phyloP scores from a whole-genome alignment of 92 coral and sea anemone genomes.

The Porites divaricata region DNA sequence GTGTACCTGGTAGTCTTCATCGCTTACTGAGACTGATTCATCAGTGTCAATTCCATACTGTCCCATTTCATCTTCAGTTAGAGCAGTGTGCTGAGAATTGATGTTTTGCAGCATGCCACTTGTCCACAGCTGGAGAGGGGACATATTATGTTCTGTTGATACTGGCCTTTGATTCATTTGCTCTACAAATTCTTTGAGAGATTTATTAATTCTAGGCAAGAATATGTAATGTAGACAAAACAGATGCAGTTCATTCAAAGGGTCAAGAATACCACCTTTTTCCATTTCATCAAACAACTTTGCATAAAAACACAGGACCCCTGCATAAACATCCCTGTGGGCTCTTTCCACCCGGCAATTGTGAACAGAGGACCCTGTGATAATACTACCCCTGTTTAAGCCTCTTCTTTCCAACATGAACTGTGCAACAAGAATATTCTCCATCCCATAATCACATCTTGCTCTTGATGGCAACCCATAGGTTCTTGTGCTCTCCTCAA shows the following conservation, averaged over 20 bases:
- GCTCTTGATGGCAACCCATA: slow-evolving; percentile 62
- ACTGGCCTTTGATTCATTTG: neutral
- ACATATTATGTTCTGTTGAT: no score
- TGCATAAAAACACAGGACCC: slow-evolving; percentile 56
- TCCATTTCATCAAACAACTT: slow-evolving; percentile 47
- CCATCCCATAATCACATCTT: slow-evolving; percentile 69
- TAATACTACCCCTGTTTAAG: slow-evolving; percentile 66
- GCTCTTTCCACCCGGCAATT: slow-evolving; percentile 65
- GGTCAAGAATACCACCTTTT: slow-evolving; percentile 48
- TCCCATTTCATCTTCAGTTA: no score
- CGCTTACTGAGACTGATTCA: no score
- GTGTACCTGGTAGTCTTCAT: no score
- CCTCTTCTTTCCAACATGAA: slow-evolving; percentile 64
- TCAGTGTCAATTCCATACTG: no score
- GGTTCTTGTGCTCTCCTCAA: slow-evolving; percentile 30
- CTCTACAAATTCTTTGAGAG: slow-evolving; percentile 54
- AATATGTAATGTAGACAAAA: slow-evolving; percentile 61
- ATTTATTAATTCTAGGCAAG: slow-evolving; percentile 62
- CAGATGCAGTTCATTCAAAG: slow-evolving; percentile 60
- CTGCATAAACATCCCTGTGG: slow-evolving; percentile 65
- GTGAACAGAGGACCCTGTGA: slow-evolving; percentile 71
- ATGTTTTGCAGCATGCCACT: no score
- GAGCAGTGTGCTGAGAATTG: no score
- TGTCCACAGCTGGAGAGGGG: no score
- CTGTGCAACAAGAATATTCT: slow-evolving; percentile 58